Base-by-base conservation (phyloP, 2,888 invertebrate species). In the Pandemis heparana region DNA sequence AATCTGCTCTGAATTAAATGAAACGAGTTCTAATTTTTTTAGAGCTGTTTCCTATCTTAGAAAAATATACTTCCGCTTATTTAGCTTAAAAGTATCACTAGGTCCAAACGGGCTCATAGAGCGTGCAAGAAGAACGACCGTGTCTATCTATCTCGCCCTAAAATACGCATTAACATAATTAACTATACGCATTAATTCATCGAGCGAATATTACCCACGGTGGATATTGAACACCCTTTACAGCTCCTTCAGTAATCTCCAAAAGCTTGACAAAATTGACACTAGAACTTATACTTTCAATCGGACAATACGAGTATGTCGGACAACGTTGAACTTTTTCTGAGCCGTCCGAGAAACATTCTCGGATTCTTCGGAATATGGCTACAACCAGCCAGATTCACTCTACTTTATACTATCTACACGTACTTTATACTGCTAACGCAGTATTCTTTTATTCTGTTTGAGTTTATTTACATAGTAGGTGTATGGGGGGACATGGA, bases 401-500 rank as follows among this genome's bases (percentile, higher is more conserved):
- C 77, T 0, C 32, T 80, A 8, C 56, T 88, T 0, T 82, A 88
- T 12, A 78, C 79, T 7, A 43, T 85, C 0, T 91, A 89, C 71
- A 85, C 83, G 77, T 51, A 80, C 1, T 69, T 90, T 0, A 79
- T 90, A 0, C 81, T 92, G 81, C 73, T 84, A 3, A 84, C 87
- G 0, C 91, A 92, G 61, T 92, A 87, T 59, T 85, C 85, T 0
- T 92, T 92, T 66, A 79, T 91, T 1, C 16, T 92, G 3, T 89
- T 91, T 41, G 92, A 92, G 75, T 80, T 92, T 0, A 83, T 91
- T 63, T 91, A 92, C 75, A 87, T 93, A 70, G 82, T 76, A 0
- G 75, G 82, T 0, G 91, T 91, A 0, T 90, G 91, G 89, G 92
- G 92, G 0, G 90, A 93, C 63, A 79, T 92, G 0, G 88, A 87